Base-by-base conservation (phyloP, 1,140 invertebrate genomes). In the Brachionus calyciflorus region DNA sequence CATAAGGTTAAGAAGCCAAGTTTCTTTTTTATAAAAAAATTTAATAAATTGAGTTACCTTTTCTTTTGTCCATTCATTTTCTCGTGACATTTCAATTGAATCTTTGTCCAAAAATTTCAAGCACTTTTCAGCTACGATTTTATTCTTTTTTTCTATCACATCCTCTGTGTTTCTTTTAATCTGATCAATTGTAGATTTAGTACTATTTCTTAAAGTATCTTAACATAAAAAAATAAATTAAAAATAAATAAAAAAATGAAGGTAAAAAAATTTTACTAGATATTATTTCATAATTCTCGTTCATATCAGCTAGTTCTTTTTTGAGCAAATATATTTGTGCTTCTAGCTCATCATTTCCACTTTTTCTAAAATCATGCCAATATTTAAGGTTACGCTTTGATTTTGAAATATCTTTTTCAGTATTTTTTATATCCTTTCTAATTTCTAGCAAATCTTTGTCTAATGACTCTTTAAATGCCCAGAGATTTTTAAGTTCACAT, bases 201-300 rank as follows among this genome's bases (percentile, higher is more conserved):
- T 33, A 10, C 40, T 40, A 9, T 44, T 65, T 65, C 40, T 46
- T 21, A 65, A 37, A 2, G 9, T 44, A 21, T 24, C 60, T 73
- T 51, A 41, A 21, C 3, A 51, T 1, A n/a, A 48, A 37, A 51
- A 51, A 14, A 40, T 51, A 17, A 9, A 7, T 48, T 51, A 53
- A 40, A 0, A 46, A 14, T 17, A 17, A 17, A 21, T 12, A 68
- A 55, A 28, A 6, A 55, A 55, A 55, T 17, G 30, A 28, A 3
- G 14, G 17, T 33, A 63, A 4, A 40, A 3, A 17, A 44, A 14
- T 33, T 17, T 69, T 73, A 55, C 69, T 26, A 1, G 46, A 51
- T n/a, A 73, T 73, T 14, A 73, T 51, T 51, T 73, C 69, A 73
- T 73, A 73, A 41, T 73, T 73, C 17, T 73, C 69, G 14, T 21